phyloP scores from a whole-genome alignment of 2,797 vertebrate genomes.

The Hemibagrus guttatus region DNA sequence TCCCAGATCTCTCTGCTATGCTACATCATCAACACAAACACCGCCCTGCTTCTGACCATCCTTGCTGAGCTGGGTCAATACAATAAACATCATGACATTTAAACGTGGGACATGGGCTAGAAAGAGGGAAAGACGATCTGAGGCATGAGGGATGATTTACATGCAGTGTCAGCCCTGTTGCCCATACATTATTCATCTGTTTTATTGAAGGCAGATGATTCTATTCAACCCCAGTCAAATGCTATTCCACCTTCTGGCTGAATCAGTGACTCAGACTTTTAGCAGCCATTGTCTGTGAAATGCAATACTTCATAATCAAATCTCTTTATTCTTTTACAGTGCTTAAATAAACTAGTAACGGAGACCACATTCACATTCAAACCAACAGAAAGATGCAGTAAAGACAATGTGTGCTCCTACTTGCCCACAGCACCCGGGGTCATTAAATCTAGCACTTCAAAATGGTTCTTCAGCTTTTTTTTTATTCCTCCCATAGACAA shows the following conservation, averaged over 20 bases:
- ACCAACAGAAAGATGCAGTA: not conserved
- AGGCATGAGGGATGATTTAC: constrained; percentile 67
- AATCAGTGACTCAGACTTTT: constrained; percentile 12
- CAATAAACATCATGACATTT: constrained; percentile 67
- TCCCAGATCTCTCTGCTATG: not conserved
- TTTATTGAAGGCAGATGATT: constrained; percentile 73
- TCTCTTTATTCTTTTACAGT: not conserved
- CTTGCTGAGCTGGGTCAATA: constrained; percentile 62
- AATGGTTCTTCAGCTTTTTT: not conserved
- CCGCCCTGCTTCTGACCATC: constrained; percentile 42
- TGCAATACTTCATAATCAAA: constrained; percentile 7
- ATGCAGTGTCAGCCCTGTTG: constrained; percentile 67
- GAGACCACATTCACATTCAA: constrained; percentile 9
- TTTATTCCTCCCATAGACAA: not conserved
- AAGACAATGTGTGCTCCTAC: not conserved
- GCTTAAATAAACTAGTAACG: constrained; percentile 14
- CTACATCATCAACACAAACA: constrained; percentile 52
- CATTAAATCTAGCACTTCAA: not conserved
- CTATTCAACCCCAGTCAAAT: constrained; percentile 66
- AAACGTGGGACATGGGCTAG: constrained; percentile 61
- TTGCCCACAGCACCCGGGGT: not conserved
- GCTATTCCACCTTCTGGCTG: not conserved
- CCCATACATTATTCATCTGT: constrained; percentile 74
- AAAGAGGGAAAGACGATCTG: constrained; percentile 56
- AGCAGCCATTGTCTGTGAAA: constrained; percentile 9